Evolutionary conservation across 2,113 vertebrate species (phyloP).

Genomic region (Nanorana parkeri): DNA sequence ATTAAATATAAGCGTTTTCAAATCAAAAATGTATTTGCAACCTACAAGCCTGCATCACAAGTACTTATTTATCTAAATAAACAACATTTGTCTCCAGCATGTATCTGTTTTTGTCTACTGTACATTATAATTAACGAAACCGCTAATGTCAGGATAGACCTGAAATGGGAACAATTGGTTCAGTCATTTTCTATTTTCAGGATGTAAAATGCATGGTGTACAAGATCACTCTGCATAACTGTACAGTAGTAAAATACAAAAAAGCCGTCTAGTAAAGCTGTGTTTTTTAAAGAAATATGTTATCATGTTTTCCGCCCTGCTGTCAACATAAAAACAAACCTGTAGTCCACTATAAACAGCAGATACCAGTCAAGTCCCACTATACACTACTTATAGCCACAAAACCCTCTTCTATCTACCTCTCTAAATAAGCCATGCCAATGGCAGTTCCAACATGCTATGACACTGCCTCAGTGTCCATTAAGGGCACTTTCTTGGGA

Average conservation of each 20-base stretch:
- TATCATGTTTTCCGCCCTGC: no score
- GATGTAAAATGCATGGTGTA: not conserved
- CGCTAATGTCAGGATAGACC: not conserved
- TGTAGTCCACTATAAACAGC: no score
- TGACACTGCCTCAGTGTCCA: no score
- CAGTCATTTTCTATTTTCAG: not conserved
- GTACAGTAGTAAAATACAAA: not conserved
- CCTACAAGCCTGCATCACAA: conserved; percentile 5
- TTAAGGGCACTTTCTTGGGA: no score
- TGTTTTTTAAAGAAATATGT: no score
- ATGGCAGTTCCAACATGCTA: no score
- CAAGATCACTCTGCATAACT: not conserved
- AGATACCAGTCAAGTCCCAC: no score
- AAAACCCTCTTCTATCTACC: no score
- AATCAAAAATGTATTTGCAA: conserved; percentile 29
- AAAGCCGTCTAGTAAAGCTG: no score
- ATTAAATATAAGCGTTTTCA: conserved; percentile 25
- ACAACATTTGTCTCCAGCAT: not conserved
- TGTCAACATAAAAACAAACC: no score
- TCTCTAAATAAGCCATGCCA: no score
- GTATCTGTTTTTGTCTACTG: not conserved
- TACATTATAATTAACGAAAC: not conserved
- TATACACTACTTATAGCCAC: no score
- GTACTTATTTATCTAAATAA: not conserved
- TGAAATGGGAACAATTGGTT: not conserved